Conservation (phyloP, 92 coral and sea anemone genomes). For the Pocillopora meandrina region DNA sequence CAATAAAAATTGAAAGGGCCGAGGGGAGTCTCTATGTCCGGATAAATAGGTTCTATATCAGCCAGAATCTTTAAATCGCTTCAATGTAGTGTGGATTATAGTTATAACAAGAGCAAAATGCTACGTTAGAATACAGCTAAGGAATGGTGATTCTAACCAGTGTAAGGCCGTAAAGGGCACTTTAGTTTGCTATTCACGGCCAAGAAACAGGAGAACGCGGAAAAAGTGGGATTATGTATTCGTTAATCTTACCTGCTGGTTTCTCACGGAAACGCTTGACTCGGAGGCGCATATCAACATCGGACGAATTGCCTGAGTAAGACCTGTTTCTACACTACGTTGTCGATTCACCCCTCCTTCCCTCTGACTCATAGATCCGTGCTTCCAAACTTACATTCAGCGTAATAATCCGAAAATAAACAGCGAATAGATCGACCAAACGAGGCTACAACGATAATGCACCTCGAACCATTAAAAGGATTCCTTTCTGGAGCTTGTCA, state of each 20-base stretch:
- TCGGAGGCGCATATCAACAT: slow-evolving; percentile 72
- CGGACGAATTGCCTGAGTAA: slow-evolving; percentile 81
- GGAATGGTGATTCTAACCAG: too few relatives aligned
- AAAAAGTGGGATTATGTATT: neutral
- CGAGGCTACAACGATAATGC: slow-evolving; percentile 10
- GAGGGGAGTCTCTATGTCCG: too few relatives aligned
- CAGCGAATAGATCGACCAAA: slow-evolving; percentile 9
- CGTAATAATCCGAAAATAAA: slow-evolving; percentile 14
- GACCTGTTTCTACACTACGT: slow-evolving; percentile 82
- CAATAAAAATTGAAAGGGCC: too few relatives aligned
- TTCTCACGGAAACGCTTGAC: slow-evolving; percentile 56
- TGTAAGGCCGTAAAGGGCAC: too few relatives aligned
- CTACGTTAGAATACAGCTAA: too few relatives aligned
- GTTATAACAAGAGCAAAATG: too few relatives aligned
- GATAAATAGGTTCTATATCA: too few relatives aligned
- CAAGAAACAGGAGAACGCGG: neutral
- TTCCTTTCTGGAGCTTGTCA: neutral
- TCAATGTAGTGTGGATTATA: too few relatives aligned
- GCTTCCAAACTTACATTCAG: slow-evolving; percentile 32
- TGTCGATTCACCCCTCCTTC: slow-evolving; percentile 71
- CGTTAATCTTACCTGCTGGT: slow-evolving; percentile 31
- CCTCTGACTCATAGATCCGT: slow-evolving; percentile 76
- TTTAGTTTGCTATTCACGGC: too few relatives aligned
- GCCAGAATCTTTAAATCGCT: too few relatives aligned
- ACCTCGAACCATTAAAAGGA: neutral